These are phyloP conservation scores for Amorpha juglandis DNA, from an alignment of 2,888 invertebrate species.

Conservation along the genomic window DNA sequence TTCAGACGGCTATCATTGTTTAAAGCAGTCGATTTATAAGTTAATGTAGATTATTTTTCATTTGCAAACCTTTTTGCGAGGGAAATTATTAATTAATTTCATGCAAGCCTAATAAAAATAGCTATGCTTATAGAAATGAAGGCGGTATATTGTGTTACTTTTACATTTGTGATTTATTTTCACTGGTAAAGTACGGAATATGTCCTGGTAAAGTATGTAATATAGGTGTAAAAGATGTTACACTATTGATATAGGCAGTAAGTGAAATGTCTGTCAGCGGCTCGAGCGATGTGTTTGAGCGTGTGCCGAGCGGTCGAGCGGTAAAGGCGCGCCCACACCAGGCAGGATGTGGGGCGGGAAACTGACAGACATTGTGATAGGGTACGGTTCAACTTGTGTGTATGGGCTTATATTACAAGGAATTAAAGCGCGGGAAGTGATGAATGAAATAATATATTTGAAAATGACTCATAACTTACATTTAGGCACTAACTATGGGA, in stretches of 20 bases:
- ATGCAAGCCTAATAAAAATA: not conserved
- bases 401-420: slow-evolving; percentile 29
- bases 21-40: slow-evolving; percentile 2
- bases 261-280: slow-evolving; percentile 29
- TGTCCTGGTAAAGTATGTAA: too few species aligned
- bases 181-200: too few species aligned
- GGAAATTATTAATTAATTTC: too few species aligned
- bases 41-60: slow-evolving; percentile 9
- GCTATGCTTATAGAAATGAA: not conserved
- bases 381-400: slow-evolving; percentile 36
- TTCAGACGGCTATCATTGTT: slow-evolving; percentile 8
- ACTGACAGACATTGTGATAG: slow-evolving; percentile 51
- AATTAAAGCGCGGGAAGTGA: slow-evolving; percentile 22
- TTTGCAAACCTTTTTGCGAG: too few species aligned
- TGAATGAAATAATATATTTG: too few species aligned
- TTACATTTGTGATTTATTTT: not conserved
- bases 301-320: slow-evolving; percentile 34
- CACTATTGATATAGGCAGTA: slow-evolving; percentile 24
- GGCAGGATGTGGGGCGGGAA: slow-evolving; percentile 49
- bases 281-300: slow-evolving; percentile 18
- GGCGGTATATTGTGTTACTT: not conserved
- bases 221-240: slow-evolving; percentile 2
- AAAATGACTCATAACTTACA: too few species aligned
- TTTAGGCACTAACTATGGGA: too few species aligned
- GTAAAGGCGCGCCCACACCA: slow-evolving; percentile 41